Evolutionary conservation across 2,888 invertebrate species (phyloP).

Genomic region (Lymantria monacha): DNA sequence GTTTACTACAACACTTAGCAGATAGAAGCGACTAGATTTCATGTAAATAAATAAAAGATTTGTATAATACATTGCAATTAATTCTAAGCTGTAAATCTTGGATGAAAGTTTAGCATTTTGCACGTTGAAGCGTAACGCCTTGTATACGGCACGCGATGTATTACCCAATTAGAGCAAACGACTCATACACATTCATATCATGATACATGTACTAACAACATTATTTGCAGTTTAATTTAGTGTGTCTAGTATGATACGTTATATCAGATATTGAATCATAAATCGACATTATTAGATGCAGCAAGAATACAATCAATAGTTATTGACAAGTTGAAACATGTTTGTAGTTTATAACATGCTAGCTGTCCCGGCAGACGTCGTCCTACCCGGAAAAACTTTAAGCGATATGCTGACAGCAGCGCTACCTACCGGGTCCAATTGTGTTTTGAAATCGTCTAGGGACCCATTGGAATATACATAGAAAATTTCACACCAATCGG

Average conservation of each 20-base stretch:
- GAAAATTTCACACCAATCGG: too few relatives aligned
- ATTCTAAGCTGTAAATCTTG: constrained; percentile 35
- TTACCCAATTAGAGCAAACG: constrained; percentile 41
- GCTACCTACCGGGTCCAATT: too few relatives aligned
- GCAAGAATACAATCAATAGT: too few relatives aligned
- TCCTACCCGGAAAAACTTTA: too few relatives aligned
- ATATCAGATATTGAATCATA: not conserved
- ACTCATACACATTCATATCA: constrained; percentile 21
- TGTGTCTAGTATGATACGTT: not conserved
- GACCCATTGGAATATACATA: too few relatives aligned
- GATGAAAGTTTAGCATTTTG: constrained; percentile 45
- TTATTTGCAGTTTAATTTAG: not conserved
- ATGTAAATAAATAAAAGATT: not conserved
- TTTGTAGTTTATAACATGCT: too few relatives aligned
- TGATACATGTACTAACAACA: not conserved
- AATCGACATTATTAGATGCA: too few relatives aligned
- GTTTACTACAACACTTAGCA: too few relatives aligned
- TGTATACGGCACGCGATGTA: constrained; percentile 40
- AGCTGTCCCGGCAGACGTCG: too few relatives aligned
- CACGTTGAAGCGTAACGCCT: constrained; percentile 38
- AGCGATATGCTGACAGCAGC: too few relatives aligned
- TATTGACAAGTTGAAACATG: too few relatives aligned
- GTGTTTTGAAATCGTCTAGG: too few relatives aligned
- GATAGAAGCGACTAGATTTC: not conserved
- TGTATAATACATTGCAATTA: constrained; percentile 4